Evolutionary conservation across 1,140 invertebrate species (phyloP), one percentile per base, ranked within the genome.

Genomic region (Rhysida immarginata): DNA sequence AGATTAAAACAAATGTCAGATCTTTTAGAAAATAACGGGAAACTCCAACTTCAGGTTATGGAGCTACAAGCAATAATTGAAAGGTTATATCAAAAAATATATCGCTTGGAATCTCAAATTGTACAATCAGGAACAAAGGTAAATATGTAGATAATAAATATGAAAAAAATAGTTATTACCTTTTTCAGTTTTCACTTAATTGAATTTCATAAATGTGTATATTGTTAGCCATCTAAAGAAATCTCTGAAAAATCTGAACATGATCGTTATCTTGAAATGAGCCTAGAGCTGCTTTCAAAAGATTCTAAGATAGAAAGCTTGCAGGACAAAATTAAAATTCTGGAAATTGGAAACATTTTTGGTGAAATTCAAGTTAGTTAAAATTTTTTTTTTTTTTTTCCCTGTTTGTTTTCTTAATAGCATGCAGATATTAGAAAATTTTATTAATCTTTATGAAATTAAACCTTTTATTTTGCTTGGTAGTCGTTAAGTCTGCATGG

Each of bases 301-400:
- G 49, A 51, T 51, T 51, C 23, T 13, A 3, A 27, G 26, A 51
- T 51, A 26, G 49, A 51, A 25, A 51, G 8, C 2, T 20, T 51
- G 3, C 26, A 25, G 26, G 49, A 51, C 26, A 25, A 21, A 26
- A 51, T 51, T 13, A 3, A 20, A 20, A 8, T 21, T 5, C 49
- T 51, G 16, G 49, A 51, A 51, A 25, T 25, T 11, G 49, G 13
- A 24, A 51, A 51, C 21, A 3, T 26, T 26, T 25, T 25, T 13
- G 26, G 8, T 3, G 49, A 51, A 26, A 8, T 51, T 11, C 49
- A 51, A 25, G 49, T 51, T 35, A 16, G 29, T 35, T 35, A 5
- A 35, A 8, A 5, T 8, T 35, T 16, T 8, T 35, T 35, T 16
- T 35, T 35, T 16, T 35, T 35, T 16, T 35, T 5, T 35, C 16